Evolutionary conservation across 2,888 invertebrate genomes (phyloP), one percentile per base, ranked within the genome.

Genomic region (Chloroclystis v-ata): DNA sequence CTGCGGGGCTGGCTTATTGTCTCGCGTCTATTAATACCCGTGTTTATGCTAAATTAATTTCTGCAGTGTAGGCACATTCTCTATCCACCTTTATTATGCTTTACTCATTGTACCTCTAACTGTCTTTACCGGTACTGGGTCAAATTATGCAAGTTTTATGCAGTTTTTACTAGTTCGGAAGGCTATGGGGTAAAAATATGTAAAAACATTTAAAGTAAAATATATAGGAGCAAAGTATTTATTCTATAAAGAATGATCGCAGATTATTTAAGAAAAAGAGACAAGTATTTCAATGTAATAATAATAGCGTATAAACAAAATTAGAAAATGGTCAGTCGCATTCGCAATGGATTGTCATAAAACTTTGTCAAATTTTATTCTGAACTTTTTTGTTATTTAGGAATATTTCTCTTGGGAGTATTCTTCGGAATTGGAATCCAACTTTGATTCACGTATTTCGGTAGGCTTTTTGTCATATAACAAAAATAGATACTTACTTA

Each of bases 361-460:
- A 45, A 33, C 46, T 46, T 8, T 35, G 79, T 72, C 74, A 68
- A 69, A 68, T 74, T 65, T 69, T 72, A 30, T 74, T 75, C 67
- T 60, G 61, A 82, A 84, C 71, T 84, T 84, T 79, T 79, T 69
- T 76, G 81, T 81, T 81, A 75, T 78, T 80, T 78, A 74, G 74
- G 69, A 71, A 78, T 76, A 72, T 78, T 73, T 71, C 85, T 76
- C 82, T 51, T 57, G 86, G 79, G 87, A 68, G 72, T 80, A 71
- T 82, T 85, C 76, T 72, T 74, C 68, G 69, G 78, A 81, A 87
- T 86, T 86, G 87, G 86, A 35, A 84, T 86, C 78, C 66, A 76
- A 80, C 76, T 83, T 79, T 62, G 75, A 80, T 78, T 81, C 76
- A 76, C 75, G 69, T 74, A 72, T 67, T 71, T 65, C 56, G 67